These are phyloP conservation scores for Ormyrus labotus DNA, from an alignment of 2,888 invertebrate species.

Conservation along the genomic window DNA sequence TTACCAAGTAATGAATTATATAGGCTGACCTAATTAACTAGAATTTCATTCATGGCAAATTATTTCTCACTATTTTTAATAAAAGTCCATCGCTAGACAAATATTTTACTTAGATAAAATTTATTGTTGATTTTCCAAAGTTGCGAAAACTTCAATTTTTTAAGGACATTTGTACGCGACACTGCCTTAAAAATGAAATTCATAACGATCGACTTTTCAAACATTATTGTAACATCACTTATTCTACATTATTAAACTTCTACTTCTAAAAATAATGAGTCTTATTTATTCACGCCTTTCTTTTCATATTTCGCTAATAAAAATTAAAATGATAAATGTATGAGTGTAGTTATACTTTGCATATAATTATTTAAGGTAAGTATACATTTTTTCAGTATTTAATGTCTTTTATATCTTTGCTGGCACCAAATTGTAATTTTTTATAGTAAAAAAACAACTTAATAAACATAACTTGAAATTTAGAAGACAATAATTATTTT, in stretches of 20 bases:
- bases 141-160: constrained; percentile 33
- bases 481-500: no score
- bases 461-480: no score
- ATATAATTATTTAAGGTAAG: no score
- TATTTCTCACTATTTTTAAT: constrained; percentile 17
- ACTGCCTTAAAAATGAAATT: constrained; percentile 60
- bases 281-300: constrained; percentile 15
- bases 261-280: constrained; percentile 61
- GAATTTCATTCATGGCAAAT: constrained; percentile 38
- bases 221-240: constrained; percentile 63
- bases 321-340: no score
- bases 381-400: no score
- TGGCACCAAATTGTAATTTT: no score
- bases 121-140: constrained; percentile 1
- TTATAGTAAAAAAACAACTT: no score
- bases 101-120: background rate
- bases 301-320: background rate
- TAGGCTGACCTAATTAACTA: constrained; percentile 14
- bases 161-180: constrained; percentile 57
- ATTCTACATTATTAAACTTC: constrained; percentile 63
- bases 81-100: constrained; percentile 14
- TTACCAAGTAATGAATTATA: constrained; percentile 9
- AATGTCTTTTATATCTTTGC: no score
- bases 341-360: no score
- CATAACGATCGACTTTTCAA: constrained; percentile 55